Conservation (phyloP, 2,797 vertebrate species). For the Pantherophis vulpinus region DNA sequence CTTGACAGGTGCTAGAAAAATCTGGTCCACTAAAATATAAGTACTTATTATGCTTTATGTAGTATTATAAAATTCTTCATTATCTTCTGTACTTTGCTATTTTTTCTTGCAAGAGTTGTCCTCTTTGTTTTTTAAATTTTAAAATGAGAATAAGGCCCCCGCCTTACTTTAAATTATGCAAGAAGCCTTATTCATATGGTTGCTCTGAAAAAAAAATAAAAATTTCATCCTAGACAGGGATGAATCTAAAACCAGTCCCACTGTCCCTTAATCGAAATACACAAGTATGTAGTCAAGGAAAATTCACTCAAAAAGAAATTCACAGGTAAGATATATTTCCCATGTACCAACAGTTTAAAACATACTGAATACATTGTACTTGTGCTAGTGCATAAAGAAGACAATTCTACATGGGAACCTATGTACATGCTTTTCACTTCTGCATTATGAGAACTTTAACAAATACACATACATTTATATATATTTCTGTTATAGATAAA, state of each 20-base stretch:
- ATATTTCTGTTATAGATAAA: slow-evolving; percentile 62
- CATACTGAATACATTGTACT: background rate
- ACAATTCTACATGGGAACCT: background rate
- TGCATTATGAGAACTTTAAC: slow-evolving; percentile 15
- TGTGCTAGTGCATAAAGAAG: background rate
- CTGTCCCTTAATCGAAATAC: background rate
- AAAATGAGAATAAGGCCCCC: too few species aligned
- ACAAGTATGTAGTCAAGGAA: background rate
- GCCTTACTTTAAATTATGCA: background rate
- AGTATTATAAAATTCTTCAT: background rate
- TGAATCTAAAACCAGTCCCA: background rate
- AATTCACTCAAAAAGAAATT: background rate
- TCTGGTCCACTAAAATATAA: background rate
- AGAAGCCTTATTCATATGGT: background rate
- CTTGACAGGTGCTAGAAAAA: background rate
- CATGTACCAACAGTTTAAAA: background rate
- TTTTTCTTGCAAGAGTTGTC: background rate
- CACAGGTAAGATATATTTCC: background rate
- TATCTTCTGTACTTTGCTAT: background rate
- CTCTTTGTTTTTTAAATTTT: background rate
- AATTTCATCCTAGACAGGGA: background rate
- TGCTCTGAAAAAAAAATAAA: background rate
- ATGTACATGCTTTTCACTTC: slow-evolving; percentile 4
- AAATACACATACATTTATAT: background rate
- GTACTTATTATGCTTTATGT: background rate